Conservation (phyloP, 1,140 invertebrate genomes). For the Drosophila ambigua region DNA sequence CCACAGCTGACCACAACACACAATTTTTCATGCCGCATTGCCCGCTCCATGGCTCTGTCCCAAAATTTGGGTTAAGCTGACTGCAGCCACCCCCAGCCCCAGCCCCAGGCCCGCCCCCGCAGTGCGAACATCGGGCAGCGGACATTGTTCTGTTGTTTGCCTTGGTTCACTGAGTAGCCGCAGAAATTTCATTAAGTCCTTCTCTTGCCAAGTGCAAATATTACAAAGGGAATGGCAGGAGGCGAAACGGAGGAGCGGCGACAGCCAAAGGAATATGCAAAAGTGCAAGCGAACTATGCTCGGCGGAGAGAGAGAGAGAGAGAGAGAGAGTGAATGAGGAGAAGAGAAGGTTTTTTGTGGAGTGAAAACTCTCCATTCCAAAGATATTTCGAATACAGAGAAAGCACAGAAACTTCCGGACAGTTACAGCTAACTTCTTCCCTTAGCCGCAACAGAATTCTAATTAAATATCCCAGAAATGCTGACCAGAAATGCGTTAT, state of each 20-base stretch:
- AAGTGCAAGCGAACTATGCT: constrained; percentile 10
- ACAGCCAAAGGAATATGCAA: constrained; percentile 38
- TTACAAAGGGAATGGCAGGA: constrained; percentile 65
- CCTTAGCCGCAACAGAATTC: too few relatives aligned
- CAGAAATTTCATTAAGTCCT: constrained; percentile 78
- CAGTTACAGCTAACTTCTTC: too few relatives aligned
- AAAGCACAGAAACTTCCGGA: too few relatives aligned
- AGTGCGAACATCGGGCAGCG: constrained; percentile 17
- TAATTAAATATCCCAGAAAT: too few relatives aligned
- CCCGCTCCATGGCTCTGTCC: constrained; percentile 28
- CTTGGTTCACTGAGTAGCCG: constrained; percentile 58
- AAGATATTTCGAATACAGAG: too few relatives aligned
- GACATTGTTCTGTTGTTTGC: constrained; percentile 61
- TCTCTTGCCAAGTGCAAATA: constrained; percentile 58
- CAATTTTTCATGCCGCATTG: constrained; percentile 76
- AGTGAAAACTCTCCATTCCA: too few relatives aligned
- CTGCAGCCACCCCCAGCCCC: neutral
- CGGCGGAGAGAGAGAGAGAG: neutral
- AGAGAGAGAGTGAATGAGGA: neutral
- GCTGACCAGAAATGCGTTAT: neutral
- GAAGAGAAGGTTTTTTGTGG: neutral
- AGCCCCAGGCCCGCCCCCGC: neutral
- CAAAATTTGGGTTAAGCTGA: constrained; percentile 12
- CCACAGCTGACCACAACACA: constrained; percentile 70
- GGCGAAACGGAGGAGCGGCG: constrained; percentile 1